Conservation (phyloP, 2,797 vertebrate genomes). For the Coendou prehensilis region DNA sequence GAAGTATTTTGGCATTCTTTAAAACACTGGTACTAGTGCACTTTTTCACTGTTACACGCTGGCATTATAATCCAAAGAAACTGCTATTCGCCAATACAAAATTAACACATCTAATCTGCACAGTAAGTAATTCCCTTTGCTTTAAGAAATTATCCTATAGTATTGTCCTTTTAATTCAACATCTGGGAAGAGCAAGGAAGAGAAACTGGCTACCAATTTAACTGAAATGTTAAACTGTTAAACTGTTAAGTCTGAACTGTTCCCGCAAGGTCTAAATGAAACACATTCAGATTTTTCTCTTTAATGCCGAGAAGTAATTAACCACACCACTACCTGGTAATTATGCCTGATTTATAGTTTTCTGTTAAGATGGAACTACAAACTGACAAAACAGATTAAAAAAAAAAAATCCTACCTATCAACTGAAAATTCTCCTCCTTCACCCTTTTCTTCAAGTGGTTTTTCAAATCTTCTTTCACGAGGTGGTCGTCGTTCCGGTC, state of each 20-base stretch:
- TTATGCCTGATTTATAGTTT: background rate
- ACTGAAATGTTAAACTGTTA: background rate
- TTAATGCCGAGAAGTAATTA: constrained; percentile 28
- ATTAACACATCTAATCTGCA: background rate
- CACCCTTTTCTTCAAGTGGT: constrained; percentile 96
- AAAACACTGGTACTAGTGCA: background rate
- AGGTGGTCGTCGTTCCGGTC: constrained; percentile 96
- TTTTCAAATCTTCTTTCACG: constrained; percentile 98
- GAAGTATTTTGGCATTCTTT: background rate
- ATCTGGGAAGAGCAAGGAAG: background rate
- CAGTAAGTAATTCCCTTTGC: background rate
- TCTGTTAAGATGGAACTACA: background rate
- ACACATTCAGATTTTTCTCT: background rate
- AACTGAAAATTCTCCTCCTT: constrained; percentile 95
- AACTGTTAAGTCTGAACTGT: background rate
- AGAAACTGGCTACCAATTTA: background rate
- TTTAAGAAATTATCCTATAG: background rate
- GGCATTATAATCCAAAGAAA: background rate
- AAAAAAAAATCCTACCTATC: constrained; percentile 92
- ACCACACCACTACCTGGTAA: background rate
- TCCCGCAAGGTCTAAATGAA: background rate
- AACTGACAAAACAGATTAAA: background rate
- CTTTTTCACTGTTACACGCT: background rate
- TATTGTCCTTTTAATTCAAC: constrained; percentile 15
- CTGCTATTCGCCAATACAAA: background rate